Evolutionary conservation across 2,797 vertebrate species (phyloP).

Genomic region (Ceryle rudis): DNA sequence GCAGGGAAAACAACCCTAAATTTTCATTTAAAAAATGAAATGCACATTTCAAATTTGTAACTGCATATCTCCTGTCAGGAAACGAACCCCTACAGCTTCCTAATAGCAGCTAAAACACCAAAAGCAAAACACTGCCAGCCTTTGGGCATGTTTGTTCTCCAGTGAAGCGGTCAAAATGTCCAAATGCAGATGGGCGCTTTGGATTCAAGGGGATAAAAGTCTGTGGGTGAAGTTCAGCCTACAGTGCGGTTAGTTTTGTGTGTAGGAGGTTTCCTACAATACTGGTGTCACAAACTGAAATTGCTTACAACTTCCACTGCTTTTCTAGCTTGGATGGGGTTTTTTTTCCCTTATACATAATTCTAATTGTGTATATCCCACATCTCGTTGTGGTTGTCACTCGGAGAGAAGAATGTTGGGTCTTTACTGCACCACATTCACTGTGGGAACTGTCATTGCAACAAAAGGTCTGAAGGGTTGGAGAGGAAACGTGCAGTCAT

Average conservation of each 20-base stretch:
- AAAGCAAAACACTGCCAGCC: not conserved
- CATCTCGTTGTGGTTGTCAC: not conserved
- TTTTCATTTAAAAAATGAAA: not conserved
- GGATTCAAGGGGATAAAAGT: not conserved
- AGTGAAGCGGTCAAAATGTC: not conserved
- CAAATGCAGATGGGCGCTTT: not conserved
- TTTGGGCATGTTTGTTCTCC: not conserved
- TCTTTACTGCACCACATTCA: not conserved
- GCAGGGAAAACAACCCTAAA: not conserved
- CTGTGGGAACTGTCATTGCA: slow-evolving; percentile 32
- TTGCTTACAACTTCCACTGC: not conserved
- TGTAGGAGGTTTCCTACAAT: slow-evolving; percentile 20
- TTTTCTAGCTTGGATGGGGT: not conserved
- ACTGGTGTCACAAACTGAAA: slow-evolving; percentile 1
- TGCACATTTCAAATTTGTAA: not conserved
- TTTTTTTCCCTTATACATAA: not conserved
- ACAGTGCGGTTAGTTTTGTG: not conserved
- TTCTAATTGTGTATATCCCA: not conserved
- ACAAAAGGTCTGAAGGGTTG: slow-evolving; percentile 8
- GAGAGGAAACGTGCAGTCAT: not conserved
- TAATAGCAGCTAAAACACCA: not conserved
- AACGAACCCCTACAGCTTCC: not conserved
- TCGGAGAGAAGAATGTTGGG: not conserved
- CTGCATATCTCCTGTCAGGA: not conserved
- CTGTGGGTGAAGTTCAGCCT: not conserved